Evolutionary conservation across 2,113 vertebrate genomes (phyloP), one percentile per base, ranked within the genome.

Genomic region (Apaloderma vittatum): DNA sequence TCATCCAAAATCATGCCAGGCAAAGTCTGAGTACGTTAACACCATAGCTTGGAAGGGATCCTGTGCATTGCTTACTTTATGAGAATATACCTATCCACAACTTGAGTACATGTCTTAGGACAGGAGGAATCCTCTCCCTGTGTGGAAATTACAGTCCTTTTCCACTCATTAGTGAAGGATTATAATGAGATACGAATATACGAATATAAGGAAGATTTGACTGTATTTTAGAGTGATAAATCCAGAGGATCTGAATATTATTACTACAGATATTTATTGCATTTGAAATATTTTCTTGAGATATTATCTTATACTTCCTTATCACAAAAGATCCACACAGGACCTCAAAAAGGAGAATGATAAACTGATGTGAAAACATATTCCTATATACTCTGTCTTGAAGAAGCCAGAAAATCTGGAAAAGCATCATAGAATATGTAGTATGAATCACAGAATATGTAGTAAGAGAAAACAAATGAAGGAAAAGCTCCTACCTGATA

Each of bases 251-350:
- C 11, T 73, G 23, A 59, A 79, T 54, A 49, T 61, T 43, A 67
- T 61, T 68, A 43, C 55, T 49, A 45, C 6, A 72, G 24, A 77
- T 67, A 74, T 57, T 80, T 81, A 68, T 5, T 94, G 32, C 55
- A 22, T 77, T 92, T 84, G 73, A 88, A 97, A 73, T 40, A 29
- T 45, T 54, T 94, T 95, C 13, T 82, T 96, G 51, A 65, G 36
- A 46, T 32, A 5, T 66, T 91, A 20, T 48, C 24, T 68, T 82
- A 16, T 11, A 43, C 4, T 37, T 82, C 37, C 15, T 40, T 83
- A 16, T 29, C 49, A 72, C 21, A 59, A 52, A 87, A 87, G 34
- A n/a, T 19, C 22, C 24, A 85, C 24, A 66, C 0, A 20, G 5
- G 34, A 75, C 27, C 11, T 87, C 15, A 54, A 57, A 91, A 76